Conservation (phyloP, 2,113 vertebrate species). For the Ciconia stormi region DNA sequence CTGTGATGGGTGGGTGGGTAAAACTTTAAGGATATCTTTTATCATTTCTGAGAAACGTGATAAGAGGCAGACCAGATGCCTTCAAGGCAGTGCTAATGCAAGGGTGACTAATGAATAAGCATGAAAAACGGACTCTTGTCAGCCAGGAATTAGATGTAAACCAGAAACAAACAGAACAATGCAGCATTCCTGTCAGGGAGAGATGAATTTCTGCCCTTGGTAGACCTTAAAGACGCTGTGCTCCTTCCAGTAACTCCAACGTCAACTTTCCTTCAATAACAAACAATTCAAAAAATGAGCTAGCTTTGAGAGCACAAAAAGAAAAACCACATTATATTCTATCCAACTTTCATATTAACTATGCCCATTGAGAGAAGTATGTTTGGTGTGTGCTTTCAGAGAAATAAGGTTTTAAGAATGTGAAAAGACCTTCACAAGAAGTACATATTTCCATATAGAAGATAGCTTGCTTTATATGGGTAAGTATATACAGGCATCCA, state of each 20-base stretch:
- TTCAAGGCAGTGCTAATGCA: conserved; percentile 58
- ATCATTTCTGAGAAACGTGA: conserved; percentile 54
- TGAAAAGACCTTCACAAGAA: not conserved
- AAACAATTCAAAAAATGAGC: conserved; percentile 4
- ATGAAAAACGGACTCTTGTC: conserved; percentile 73
- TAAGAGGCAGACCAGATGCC: conserved; percentile 55
- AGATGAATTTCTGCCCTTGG: conserved; percentile 72
- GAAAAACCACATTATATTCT: not conserved
- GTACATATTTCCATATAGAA: not conserved
- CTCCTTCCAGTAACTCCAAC: conserved; percentile 12
- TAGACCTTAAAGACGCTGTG: conserved; percentile 54
- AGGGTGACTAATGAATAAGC: conserved; percentile 69
- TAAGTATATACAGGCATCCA: not conserved
- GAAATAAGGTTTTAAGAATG: not conserved
- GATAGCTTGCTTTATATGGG: not conserved
- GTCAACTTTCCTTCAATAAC: not conserved
- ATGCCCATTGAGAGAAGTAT: not conserved
- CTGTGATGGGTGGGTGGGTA: not conserved
- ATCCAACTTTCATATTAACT: not conserved
- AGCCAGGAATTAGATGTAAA: conserved; percentile 71
- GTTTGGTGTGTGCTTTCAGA: not conserved
- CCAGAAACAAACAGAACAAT: conserved; percentile 58
- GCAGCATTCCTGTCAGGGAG: conserved; percentile 55
- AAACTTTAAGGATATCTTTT: conserved; percentile 50
- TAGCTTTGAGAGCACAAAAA: not conserved